Percentiles rank a stretch among this genome's conserved stretches.
Evolutionary conservation across 1,140 invertebrate species (phyloP).

Genomic region (Frieseomelitta varia): DNA sequence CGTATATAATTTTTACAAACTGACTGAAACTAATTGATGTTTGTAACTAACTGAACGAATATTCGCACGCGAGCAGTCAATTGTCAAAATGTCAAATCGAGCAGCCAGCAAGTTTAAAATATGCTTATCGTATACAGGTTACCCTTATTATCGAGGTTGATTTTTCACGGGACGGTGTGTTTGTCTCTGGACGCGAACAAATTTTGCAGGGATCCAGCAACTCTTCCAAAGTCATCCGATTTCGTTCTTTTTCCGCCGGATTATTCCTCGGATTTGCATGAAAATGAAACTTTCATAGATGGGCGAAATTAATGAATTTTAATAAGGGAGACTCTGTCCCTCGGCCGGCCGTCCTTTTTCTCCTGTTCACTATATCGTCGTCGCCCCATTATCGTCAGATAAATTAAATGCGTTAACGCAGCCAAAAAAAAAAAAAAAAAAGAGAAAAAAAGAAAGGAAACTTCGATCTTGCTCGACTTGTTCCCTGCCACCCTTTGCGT

Average conservation of each 20-base stretch:
- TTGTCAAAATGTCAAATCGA: background rate
- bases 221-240: constrained; percentile 54
- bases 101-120: background rate
- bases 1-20: too few species aligned
- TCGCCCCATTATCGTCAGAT: constrained; percentile 62
- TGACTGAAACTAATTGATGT: background rate
- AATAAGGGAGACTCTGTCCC: constrained; percentile 72
- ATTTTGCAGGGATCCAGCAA: constrained; percentile 35
- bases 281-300: constrained; percentile 81
- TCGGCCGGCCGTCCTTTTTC: constrained; percentile 46
- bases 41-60: background rate
- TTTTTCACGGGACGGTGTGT: background rate
- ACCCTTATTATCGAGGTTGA: constrained; percentile 20
- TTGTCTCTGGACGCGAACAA: constrained; percentile 38
- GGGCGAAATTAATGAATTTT: constrained; percentile 81
- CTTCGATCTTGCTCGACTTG: constrained; percentile 29
- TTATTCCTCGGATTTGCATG: constrained; percentile 79
- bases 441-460: constrained; percentile 10
- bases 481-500: constrained; percentile 8
- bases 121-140: background rate
- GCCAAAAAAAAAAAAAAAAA: constrained; percentile 54
- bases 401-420: constrained; percentile 65
- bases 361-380: constrained; percentile 44
- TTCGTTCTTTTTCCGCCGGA: constrained; percentile 68
- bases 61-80: background rate